phyloP scores from a whole-genome alignment of 2,888 invertebrate species.

The Lasioglossum leucozonium region DNA sequence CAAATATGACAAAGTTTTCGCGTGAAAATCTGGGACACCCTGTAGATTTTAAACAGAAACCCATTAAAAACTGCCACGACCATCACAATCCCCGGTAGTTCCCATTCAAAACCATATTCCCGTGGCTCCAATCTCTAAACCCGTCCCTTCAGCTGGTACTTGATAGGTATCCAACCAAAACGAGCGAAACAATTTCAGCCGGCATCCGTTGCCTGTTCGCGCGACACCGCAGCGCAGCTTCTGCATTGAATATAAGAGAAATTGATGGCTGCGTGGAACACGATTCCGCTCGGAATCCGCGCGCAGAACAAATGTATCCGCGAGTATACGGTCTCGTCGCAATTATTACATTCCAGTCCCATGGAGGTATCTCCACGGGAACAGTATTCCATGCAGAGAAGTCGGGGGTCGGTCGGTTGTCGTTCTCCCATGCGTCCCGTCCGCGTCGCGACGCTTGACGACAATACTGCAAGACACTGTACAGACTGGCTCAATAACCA shows the following conservation, averaged over 20 bases:
- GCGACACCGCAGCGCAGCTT: not conserved
- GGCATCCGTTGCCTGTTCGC: not conserved
- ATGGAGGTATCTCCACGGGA: not conserved
- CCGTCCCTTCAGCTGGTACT: not conserved
- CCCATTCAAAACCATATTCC: not conserved
- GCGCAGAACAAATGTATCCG: slow-evolving; percentile 2
- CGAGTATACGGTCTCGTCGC: not conserved
- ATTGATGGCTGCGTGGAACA: not conserved
- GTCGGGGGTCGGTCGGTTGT: not conserved
- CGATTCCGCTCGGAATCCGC: not conserved
- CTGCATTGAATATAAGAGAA: slow-evolving; percentile 2
- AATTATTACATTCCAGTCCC: slow-evolving; percentile 43
- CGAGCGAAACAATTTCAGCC: not conserved
- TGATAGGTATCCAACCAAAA: slow-evolving; percentile 6
- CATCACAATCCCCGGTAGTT: not conserved
- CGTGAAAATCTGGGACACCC: not conserved
- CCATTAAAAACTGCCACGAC: not conserved
- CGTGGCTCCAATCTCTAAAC: not conserved
- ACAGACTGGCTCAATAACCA: not conserved
- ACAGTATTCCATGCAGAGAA: not conserved
- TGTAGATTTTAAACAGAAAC: not conserved
- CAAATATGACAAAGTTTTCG: too few relatives aligned
- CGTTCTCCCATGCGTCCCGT: slow-evolving; percentile 31
- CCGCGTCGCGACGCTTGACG: not conserved
- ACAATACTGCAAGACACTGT: not conserved